A percentile compares a stretch with the other conserved stretches of the same genome.
These are phyloP conservation scores for Drosophila tsacasi DNA, from an alignment of 1,140 invertebrate genomes.

Conservation along the genomic window DNA sequence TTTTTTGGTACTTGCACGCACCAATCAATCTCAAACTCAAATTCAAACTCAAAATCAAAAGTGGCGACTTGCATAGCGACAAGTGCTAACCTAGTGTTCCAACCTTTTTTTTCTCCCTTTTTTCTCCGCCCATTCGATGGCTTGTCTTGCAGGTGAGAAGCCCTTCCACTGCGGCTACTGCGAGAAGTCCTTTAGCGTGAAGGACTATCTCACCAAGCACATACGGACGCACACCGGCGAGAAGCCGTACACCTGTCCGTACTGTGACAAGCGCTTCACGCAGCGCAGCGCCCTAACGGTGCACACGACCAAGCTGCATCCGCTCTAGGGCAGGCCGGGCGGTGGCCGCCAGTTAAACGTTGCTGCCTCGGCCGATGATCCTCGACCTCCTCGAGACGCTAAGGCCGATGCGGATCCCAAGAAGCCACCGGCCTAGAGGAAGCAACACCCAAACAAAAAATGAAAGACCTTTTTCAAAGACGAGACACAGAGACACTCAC, in stretches of 20 bases:
- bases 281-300: conserved; percentile 82
- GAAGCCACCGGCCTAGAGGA: conserved; percentile 37
- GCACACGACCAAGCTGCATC: conserved; percentile 84
- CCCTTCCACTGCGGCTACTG: conserved; percentile 82
- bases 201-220: conserved; percentile 84
- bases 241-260: conserved; percentile 83
- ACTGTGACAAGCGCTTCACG: conserved; percentile 83
- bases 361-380: conserved; percentile 31
- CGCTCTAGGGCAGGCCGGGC: conserved; percentile 82
- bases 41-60: conserved; percentile 5
- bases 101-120: conserved; percentile 34
- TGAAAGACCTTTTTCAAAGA: conserved; percentile 83
- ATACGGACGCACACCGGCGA: conserved; percentile 84
- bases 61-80: conserved; percentile 27
- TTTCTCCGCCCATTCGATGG: conserved; percentile 27
- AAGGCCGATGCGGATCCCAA: conserved; percentile 29
- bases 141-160: conserved; percentile 75
- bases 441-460: conserved; percentile 42
- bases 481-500: conserved; percentile 38
- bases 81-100: conserved; percentile 63
- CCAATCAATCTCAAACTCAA: conserved; percentile 51
- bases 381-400: conserved; percentile 9
- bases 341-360: conserved; percentile 62
- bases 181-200: conserved; percentile 84
- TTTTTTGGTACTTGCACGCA: conserved; percentile 78